Evolutionary conservation across 2,797 vertebrate species (phyloP).

Genomic region (Brachymystax lenok): DNA sequence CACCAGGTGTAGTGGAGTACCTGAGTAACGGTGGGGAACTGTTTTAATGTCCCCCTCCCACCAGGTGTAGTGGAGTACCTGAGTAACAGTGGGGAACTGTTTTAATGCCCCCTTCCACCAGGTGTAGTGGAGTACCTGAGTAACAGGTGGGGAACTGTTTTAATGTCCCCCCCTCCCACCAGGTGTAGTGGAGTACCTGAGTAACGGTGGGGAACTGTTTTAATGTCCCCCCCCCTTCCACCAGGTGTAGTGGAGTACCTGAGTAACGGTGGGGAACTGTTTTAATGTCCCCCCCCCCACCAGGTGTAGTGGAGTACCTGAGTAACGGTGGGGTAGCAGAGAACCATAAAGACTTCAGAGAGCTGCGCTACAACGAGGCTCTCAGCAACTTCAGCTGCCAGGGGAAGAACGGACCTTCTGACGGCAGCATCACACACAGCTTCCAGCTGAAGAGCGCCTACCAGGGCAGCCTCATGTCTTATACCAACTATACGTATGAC

Average conservation of each 20-base stretch:
- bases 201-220: slow-evolving; percentile 84
- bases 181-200: slow-evolving; percentile 98
- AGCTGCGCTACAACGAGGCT: slow-evolving; percentile 94
- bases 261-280: too few species aligned
- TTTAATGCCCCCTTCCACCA: too few species aligned
- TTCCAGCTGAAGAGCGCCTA: slow-evolving; percentile 98
- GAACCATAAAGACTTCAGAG: slow-evolving; percentile 99
- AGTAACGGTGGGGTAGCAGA: slow-evolving; percentile 94
- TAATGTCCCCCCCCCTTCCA: too few species aligned
- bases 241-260: too few species aligned
- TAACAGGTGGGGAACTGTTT: too few species aligned
- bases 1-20: too few species aligned
- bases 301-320: slow-evolving; percentile 97
- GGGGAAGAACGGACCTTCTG: slow-evolving; percentile 87
- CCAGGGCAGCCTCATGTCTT: slow-evolving; percentile 96
- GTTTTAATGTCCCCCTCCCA: not conserved
- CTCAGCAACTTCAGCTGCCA: slow-evolving; percentile 97
- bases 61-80: slow-evolving; percentile 97
- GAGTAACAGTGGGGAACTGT: slow-evolving; percentile 87
- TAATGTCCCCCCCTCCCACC: not conserved
- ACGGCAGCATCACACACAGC: slow-evolving; percentile 93
- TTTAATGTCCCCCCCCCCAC: not conserved
- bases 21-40: too few species aligned
- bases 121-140: too few species aligned
- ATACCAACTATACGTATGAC: slow-evolving; percentile 99